phyloP scores from a whole-genome alignment of 1,140 invertebrate genomes.

The Papilio machaon region DNA sequence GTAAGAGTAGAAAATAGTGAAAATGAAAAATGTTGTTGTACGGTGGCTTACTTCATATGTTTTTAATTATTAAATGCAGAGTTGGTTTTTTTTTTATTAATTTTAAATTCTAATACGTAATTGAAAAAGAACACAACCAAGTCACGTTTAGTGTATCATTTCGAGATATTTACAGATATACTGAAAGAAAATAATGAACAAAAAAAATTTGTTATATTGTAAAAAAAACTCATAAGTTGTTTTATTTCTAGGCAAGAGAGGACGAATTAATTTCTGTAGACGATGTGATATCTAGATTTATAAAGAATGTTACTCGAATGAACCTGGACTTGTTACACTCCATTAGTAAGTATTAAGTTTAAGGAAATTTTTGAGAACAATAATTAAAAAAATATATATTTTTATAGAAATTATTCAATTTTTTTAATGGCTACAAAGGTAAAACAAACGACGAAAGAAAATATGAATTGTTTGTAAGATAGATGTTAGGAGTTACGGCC shows the following conservation, averaged over 20 bases:
- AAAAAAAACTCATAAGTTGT: neutral
- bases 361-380: neutral
- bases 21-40: slow-evolving; percentile 13
- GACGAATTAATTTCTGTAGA: neutral
- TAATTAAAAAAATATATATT: neutral
- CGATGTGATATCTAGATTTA: neutral
- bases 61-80: slow-evolving; percentile 1
- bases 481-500: no score
- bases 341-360: neutral
- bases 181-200: no score
- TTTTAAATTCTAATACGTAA: neutral
- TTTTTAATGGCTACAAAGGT: no score
- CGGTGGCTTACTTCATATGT: neutral
- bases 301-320: neutral
- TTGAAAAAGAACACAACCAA: neutral
- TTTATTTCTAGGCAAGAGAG: neutral
- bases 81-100: neutral
- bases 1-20: neutral
- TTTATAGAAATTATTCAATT: no score
- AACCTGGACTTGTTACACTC: neutral
- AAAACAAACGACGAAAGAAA: no score
- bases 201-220: no score
- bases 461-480: no score
- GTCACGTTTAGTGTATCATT: no score
- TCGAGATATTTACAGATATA: no score